Percentiles rank a stretch among this genome's conserved stretches.
phyloP scores from a whole-genome alignment of 2,113 vertebrate species.

The Poeciliopsis prolifica region DNA sequence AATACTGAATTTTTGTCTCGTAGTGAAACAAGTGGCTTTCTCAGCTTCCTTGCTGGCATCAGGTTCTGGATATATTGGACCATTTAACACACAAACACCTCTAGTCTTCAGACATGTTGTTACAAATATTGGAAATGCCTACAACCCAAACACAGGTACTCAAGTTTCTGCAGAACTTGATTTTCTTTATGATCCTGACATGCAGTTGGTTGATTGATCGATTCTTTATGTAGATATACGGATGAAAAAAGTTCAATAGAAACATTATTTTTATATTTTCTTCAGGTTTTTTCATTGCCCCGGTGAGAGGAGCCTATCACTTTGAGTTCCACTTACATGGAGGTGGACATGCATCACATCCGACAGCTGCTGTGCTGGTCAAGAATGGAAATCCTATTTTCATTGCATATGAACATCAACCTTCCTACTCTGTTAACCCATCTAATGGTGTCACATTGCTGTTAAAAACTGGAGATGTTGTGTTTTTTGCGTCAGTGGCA shows the following conservation, averaged over 20 bases:
- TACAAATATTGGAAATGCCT: constrained; percentile 51
- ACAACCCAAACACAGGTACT: constrained; percentile 47
- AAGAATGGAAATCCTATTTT: constrained; percentile 31
- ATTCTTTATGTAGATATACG: too few species aligned
- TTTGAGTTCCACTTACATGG: constrained; percentile 35
- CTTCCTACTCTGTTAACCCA: fast-evolving
- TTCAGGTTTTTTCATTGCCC: constrained; percentile 50
- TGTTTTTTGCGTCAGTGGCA: constrained; percentile 5
- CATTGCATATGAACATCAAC: constrained; percentile 1
- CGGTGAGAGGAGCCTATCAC: constrained; percentile 51
- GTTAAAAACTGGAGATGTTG: constrained; percentile 48
- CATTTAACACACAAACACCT: constrained; percentile 30
- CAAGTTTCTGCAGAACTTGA: neutral
- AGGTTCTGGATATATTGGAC: neutral
- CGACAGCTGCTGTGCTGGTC: constrained; percentile 16
- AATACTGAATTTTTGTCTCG: neutral
- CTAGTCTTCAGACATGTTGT: constrained; percentile 40
- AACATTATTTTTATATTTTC: neutral
- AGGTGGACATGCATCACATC: constrained; percentile 5
- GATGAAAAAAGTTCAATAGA: too few species aligned
- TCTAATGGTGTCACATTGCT: constrained; percentile 31
- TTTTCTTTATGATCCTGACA: too few species aligned
- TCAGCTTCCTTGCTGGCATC: constrained; percentile 32
- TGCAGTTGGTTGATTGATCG: too few species aligned
- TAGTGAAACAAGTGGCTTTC: constrained; percentile 56